Conservation (phyloP, 2,888 invertebrate genomes). For the Agrotis clavis region DNA sequence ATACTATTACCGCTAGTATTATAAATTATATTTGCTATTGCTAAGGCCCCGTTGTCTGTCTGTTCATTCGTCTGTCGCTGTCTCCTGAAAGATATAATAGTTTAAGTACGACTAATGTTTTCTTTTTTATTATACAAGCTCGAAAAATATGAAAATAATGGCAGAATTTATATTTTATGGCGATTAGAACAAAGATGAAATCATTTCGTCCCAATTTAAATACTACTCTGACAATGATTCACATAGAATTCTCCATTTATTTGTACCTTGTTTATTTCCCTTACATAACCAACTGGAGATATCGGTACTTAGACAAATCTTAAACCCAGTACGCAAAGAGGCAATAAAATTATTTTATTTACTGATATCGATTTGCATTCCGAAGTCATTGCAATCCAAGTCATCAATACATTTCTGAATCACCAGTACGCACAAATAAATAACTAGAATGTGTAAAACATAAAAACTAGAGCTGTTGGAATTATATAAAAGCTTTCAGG, state of each 20-base stretch:
- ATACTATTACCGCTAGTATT: too few species aligned
- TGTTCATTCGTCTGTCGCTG: too few species aligned
- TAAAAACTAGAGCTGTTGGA: too few species aligned
- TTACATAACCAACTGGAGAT: constrained; percentile 45
- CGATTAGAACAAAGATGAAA: not conserved
- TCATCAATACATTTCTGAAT: constrained; percentile 18
- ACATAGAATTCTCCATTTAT: not conserved
- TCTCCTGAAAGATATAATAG: too few species aligned
- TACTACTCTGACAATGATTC: not conserved
- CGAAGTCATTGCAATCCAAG: constrained; percentile 28
- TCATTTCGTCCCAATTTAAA: not conserved
- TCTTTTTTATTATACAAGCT: too few species aligned
- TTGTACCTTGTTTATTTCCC: constrained; percentile 3
- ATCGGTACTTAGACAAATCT: constrained; percentile 30
- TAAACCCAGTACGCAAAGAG: constrained; percentile 38
- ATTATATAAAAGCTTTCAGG: too few species aligned
- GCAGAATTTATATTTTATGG: too few species aligned
- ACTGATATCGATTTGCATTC: constrained; percentile 29
- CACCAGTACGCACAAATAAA: not conserved
- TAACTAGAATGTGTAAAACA: too few species aligned
- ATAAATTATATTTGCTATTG: too few species aligned
- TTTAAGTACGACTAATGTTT: too few species aligned
- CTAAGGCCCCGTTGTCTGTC: too few species aligned
- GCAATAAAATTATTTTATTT: constrained; percentile 46
- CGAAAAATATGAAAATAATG: too few species aligned